phyloP scores from a whole-genome alignment of 2,797 vertebrate genomes.

The Helicolenus hilgendorfi region DNA sequence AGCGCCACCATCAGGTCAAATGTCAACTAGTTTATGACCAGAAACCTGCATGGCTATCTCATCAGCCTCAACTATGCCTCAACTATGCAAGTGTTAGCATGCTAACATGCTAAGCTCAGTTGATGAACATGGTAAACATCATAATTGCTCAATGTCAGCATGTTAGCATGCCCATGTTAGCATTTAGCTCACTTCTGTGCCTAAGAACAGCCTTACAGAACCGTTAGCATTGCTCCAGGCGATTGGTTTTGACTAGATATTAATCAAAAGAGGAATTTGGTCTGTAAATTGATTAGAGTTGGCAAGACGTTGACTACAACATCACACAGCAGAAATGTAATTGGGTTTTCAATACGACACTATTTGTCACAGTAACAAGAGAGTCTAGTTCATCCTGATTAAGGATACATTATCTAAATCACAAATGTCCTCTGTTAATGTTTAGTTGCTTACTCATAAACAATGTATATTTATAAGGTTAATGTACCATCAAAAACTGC shows the following conservation, averaged over 20 bases:
- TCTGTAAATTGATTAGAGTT: no score
- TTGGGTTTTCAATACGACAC: neutral
- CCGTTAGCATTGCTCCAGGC: no score
- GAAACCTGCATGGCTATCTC: neutral
- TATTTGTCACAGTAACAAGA: no score
- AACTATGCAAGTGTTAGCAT: neutral
- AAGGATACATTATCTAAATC: neutral
- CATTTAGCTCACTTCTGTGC: neutral
- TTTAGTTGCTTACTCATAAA: no score
- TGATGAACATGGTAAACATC: neutral
- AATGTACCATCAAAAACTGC: neutral
- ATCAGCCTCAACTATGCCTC: neutral
- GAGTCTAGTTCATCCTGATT: no score
- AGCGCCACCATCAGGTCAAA: no score
- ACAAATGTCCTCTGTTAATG: neutral
- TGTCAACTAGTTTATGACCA: neutral
- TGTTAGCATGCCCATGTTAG: neutral
- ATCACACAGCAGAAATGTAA: neutral
- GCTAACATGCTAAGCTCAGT: neutral
- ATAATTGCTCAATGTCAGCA: neutral
- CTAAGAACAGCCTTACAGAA: no score
- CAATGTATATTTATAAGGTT: neutral
- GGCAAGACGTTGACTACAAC: no score
- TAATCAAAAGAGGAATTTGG: no score
- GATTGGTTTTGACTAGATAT: rapidly evolving